phyloP scores from a whole-genome alignment of 2,888 invertebrate species.

The Aplocera efformata region DNA sequence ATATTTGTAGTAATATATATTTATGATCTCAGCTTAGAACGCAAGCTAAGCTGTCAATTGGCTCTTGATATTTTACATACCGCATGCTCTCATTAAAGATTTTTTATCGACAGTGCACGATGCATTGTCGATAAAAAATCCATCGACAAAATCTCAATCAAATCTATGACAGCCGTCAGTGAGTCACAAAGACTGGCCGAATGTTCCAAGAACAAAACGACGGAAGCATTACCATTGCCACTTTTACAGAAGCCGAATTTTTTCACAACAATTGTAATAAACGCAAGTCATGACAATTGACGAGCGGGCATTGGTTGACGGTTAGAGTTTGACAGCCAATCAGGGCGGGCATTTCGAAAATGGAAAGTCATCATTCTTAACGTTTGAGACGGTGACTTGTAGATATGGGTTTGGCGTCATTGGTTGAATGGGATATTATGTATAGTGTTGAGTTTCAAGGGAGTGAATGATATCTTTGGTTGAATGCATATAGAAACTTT shows the following conservation, averaged over 20 bases:
- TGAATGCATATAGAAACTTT: not conserved
- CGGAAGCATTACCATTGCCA: constrained; percentile 67
- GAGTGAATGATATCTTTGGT: constrained; percentile 4
- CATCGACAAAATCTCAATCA: constrained; percentile 15
- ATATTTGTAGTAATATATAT: too few species aligned
- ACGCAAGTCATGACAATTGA: constrained; percentile 74
- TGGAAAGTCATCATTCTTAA: constrained; percentile 75
- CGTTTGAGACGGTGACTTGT: constrained; percentile 66
- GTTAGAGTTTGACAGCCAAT: constrained; percentile 75
- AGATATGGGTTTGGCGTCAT: constrained; percentile 35
- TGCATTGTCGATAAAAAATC: constrained; percentile 17
- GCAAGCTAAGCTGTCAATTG: too few species aligned
- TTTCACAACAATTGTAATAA: constrained; percentile 62
- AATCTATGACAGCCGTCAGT: constrained; percentile 23
- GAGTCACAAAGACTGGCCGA: constrained; percentile 24
- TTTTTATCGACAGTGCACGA: too few species aligned
- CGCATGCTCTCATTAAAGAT: constrained; percentile 11
- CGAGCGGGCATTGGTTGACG: constrained; percentile 73
- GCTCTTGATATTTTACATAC: too few species aligned
- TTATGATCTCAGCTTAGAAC: too few species aligned
- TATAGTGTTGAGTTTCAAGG: constrained; percentile 23
- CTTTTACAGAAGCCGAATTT: constrained; percentile 72
- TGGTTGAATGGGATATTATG: constrained; percentile 38
- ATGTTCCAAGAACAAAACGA: constrained; percentile 15
- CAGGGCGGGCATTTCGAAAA: constrained; percentile 62